Percentiles rank a stretch among this genome's conserved stretches.
Evolutionary conservation across 2,797 vertebrate species (phyloP).

Genomic region (Lagodon rhomboides): DNA sequence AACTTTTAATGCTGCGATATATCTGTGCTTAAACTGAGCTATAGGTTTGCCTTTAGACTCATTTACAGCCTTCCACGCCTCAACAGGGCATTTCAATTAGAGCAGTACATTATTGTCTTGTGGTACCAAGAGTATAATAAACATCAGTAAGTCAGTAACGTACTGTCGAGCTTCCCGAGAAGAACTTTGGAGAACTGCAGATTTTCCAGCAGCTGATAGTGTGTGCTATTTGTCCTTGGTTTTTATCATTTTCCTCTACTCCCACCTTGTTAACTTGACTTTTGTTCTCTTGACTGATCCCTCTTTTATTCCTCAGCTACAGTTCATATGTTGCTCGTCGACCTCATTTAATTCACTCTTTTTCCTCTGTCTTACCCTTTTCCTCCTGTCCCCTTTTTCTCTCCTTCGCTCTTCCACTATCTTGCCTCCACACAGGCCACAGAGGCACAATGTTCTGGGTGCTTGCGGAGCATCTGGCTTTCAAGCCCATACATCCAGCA

Average conservation of each 20-base stretch:
- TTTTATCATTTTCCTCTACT: conserved; percentile 67
- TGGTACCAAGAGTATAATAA: background rate
- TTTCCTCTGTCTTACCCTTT: conserved; percentile 63
- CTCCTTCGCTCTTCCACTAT: conserved; percentile 66
- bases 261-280: conserved; percentile 71
- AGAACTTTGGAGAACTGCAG: conserved; percentile 17
- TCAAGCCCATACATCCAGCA: conserved; percentile 82
- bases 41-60: background rate
- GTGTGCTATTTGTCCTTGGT: conserved; percentile 77
- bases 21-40: background rate
- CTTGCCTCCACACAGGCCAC: conserved; percentile 80
- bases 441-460: conserved; percentile 83
- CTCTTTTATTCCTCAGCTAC: conserved; percentile 67
- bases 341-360: conserved; percentile 73
- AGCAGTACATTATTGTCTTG: background rate
- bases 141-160: background rate
- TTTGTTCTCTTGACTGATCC: conserved; percentile 70
- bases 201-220: conserved; percentile 43
- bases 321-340: conserved; percentile 65
- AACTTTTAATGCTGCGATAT: background rate
- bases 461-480: conserved; percentile 82
- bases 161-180: background rate
- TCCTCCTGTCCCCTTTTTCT: conserved; percentile 44
- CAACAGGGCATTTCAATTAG: background rate
- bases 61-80: background rate